These are phyloP conservation scores for Bostrychus sinensis DNA, from an alignment of 2,113 vertebrate genomes.

Conservation along the genomic window DNA sequence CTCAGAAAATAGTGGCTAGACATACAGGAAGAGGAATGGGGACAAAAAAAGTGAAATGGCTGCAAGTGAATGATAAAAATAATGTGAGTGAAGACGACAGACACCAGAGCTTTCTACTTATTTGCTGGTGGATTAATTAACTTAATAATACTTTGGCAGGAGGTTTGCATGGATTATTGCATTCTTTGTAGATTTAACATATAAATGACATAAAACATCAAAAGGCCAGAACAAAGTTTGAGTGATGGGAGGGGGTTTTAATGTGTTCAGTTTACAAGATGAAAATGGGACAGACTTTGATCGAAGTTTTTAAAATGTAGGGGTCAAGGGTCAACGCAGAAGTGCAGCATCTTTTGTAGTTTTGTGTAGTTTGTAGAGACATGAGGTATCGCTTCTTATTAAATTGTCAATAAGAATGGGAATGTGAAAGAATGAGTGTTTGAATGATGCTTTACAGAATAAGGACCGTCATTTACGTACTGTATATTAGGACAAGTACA, in stretches of 20 bases:
- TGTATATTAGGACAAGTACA: too few relatives aligned
- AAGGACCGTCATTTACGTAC: too few relatives aligned
- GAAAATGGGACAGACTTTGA: too few relatives aligned
- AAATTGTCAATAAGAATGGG: too few relatives aligned
- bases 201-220: not conserved
- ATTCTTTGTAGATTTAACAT: not conserved
- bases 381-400: too few relatives aligned
- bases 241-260: not conserved
- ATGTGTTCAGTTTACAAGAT: not conserved
- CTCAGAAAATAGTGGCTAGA: slow-evolving; percentile 7
- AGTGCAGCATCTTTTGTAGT: too few relatives aligned
- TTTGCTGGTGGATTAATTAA: not conserved
- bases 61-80: slow-evolving; percentile 1
- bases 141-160: not conserved
- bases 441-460: too few relatives aligned
- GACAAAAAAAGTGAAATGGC: not conserved
- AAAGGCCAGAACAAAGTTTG: not conserved
- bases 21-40: not conserved
- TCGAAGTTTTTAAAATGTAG: too few relatives aligned
- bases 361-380: too few relatives aligned
- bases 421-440: too few relatives aligned
- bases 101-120: not conserved
- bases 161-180: not conserved
- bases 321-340: too few relatives aligned
- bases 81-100: not conserved